Evolutionary conservation across 2,797 vertebrate species (phyloP).

Genomic region (Pteropus rufus): DNA sequence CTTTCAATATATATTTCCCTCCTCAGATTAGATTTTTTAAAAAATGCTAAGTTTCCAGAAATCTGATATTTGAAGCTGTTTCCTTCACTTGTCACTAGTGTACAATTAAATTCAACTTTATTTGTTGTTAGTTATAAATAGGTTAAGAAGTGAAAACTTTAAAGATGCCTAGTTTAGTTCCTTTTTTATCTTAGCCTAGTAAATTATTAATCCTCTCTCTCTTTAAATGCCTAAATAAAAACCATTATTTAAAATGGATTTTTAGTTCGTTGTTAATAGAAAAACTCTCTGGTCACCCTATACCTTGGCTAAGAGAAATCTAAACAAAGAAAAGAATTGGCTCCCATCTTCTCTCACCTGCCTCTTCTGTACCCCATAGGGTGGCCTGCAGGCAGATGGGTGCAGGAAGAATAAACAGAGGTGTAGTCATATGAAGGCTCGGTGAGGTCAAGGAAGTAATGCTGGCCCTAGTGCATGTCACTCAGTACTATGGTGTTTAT

Average conservation of each 20-base stretch:
- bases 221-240: background rate
- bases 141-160: background rate
- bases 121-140: background rate
- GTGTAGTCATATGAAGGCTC: background rate
- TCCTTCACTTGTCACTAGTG: background rate
- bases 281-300: background rate
- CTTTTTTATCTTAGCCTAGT: background rate
- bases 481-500: background rate
- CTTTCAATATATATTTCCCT: background rate
- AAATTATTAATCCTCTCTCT: background rate
- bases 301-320: background rate
- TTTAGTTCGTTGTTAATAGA: background rate
- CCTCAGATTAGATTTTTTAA: background rate
- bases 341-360: background rate
- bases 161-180: background rate
- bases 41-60: background rate
- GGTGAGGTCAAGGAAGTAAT: background rate
- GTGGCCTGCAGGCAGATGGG: background rate
- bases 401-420: background rate
- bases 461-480: background rate
- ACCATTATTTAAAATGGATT: background rate
- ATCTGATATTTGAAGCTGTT: background rate
- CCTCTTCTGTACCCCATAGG: background rate
- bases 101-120: background rate
- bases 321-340: background rate